phyloP scores from a whole-genome alignment of 1,140 invertebrate genomes.

The Platyura marginata region DNA sequence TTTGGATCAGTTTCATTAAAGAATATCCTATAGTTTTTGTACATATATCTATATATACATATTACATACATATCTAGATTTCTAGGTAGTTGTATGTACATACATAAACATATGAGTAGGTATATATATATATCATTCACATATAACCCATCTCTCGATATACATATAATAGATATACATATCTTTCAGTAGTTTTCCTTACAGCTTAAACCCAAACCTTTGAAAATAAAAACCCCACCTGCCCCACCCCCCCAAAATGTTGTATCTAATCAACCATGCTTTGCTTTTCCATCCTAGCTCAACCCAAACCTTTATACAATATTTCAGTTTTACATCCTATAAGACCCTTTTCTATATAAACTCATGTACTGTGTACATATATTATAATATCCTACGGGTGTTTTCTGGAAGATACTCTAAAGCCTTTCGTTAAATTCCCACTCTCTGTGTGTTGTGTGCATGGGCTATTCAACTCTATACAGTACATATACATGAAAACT shows the following conservation, averaged over 20 bases:
- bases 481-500: neutral
- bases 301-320: neutral
- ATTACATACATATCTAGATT: neutral
- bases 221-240: neutral
- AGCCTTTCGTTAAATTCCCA: neutral
- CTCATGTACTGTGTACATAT: neutral
- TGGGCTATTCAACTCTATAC: neutral
- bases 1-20: too few species aligned
- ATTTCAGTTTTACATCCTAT: neutral
- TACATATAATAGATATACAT: neutral
- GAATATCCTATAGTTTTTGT: neutral
- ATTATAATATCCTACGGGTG: neutral
- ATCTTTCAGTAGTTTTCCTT: neutral
- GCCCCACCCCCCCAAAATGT: neutral
- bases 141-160: neutral
- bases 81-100: neutral
- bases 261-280: neutral
- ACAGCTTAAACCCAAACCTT: neutral
- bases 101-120: neutral
- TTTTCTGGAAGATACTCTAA: neutral
- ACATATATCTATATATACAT: neutral
- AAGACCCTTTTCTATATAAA: neutral
- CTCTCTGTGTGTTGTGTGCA: neutral
- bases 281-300: neutral
- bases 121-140: neutral